Evolutionary conservation across 2,797 vertebrate species (phyloP).

Genomic region (Gymnothorax reevesii): DNA sequence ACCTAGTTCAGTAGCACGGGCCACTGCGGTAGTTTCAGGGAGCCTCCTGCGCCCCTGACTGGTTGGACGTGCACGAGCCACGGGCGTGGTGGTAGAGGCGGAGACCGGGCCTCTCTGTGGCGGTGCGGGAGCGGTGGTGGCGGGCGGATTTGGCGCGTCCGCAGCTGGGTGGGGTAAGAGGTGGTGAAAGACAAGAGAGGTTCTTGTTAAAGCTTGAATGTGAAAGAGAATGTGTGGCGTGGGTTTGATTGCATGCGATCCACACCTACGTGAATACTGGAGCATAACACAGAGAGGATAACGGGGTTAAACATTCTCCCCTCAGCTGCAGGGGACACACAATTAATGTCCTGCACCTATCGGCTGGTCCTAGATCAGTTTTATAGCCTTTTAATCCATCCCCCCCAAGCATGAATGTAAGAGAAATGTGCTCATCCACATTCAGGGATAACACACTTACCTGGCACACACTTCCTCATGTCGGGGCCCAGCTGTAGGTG

Average conservation of each 20-base stretch:
- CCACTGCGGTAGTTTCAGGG: not conserved
- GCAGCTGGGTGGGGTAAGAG: not conserved
- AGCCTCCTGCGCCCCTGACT: not conserved
- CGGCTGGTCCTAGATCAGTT: not conserved
- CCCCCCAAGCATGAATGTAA: not conserved
- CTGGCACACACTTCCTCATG: constrained; percentile 73
- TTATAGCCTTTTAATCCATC: not conserved
- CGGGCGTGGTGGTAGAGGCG: constrained; percentile 28
- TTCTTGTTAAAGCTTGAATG: not conserved
- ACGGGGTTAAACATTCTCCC: not conserved
- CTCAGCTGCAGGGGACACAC: not conserved
- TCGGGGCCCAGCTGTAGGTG: constrained; percentile 66
- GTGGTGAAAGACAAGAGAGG: not conserved
- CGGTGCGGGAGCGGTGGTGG: not conserved
- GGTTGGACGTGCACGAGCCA: not conserved
- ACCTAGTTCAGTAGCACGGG: constrained; percentile 37
- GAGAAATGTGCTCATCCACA: not conserved
- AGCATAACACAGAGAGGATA: not conserved
- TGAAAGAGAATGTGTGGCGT: not conserved
- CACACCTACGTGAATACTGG: not conserved
- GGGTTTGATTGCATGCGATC: not conserved
- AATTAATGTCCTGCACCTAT: not conserved
- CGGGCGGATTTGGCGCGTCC: not conserved
- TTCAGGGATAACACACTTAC: constrained; percentile 55
- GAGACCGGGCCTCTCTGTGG: not conserved